phyloP scores from a whole-genome alignment of 2,888 invertebrate species.

The Lucinisca nassula region DNA sequence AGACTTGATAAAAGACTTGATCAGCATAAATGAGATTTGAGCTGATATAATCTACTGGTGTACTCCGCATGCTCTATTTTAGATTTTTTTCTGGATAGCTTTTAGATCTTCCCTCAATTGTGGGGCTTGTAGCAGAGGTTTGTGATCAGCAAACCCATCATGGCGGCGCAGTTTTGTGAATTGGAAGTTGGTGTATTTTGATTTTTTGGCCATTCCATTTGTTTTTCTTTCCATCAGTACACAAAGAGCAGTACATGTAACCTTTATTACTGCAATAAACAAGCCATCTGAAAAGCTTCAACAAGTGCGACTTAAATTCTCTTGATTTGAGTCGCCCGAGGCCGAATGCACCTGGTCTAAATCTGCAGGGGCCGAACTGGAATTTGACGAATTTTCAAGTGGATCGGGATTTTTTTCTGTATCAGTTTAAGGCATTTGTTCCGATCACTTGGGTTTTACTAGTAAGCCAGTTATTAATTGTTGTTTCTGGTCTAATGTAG shows the following conservation, averaged over 20 bases:
- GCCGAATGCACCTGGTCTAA: not conserved
- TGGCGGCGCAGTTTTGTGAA: not conserved
- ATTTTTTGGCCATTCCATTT: not conserved
- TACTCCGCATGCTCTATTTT: too few relatives aligned
- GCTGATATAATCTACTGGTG: too few relatives aligned
- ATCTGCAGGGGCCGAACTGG: slow-evolving; percentile 1
- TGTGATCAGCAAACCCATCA: not conserved
- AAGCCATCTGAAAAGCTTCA: not conserved
- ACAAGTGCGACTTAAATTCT: not conserved
- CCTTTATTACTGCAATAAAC: not conserved
- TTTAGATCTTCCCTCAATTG: not conserved
- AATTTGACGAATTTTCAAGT: not conserved
- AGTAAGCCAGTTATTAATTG: too few relatives aligned
- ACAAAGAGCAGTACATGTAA: slow-evolving; percentile 21
- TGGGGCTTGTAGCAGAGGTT: not conserved
- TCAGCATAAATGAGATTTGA: too few relatives aligned
- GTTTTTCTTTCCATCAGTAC: slow-evolving; percentile 18
- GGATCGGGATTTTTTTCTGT: not conserved
- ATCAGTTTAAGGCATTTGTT: too few relatives aligned
- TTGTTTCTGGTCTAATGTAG: too few relatives aligned
- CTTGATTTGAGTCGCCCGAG: too few relatives aligned
- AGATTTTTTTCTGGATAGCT: not conserved
- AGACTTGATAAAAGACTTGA: too few relatives aligned
- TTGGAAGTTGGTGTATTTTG: slow-evolving; percentile 19
- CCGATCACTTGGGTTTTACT: too few relatives aligned